Base-by-base conservation (phyloP, 1,140 invertebrate genomes). In the Lepeophtheirus salmonis region DNA sequence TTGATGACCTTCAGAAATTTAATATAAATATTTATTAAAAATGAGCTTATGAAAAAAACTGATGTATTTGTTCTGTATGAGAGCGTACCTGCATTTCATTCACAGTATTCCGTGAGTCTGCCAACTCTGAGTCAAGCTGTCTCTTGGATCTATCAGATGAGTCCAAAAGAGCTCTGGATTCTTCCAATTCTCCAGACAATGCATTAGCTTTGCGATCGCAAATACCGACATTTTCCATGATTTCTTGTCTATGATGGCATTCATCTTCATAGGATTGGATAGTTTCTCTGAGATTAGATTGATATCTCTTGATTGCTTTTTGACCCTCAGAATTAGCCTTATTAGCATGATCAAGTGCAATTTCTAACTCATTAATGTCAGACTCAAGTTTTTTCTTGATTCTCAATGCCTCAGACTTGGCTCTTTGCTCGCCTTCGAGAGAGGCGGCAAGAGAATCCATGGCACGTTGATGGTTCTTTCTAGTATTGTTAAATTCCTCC, bases 131-230 rank as follows among this genome's bases (percentile, higher is more conserved):
- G 16, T 57, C 22, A 12, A 30, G n/a, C 24, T 57, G 55, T 2
- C 62, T 50, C 61, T 78, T 74, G 50, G 70, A 74, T 60, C 77
- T 70, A 64, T 81, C 77, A 60, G 78, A 70, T 61, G 73, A 70
- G 92, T 86, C 73, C 92, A 89, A 80, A 96, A 92, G 81, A 63
- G 86, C 88, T 71, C 90, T 82, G 64, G 89, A 89, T 75, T 97
- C 92, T 72, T 97, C 92, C 61, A 96, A 77, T 74, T 97, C 92
- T 73, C 91, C 92, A 68, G 89, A 84, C 54, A 96, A 80, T 60
- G 88, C 85, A 69, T 90, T 91, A 70, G 90, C 88, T 65, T 91
- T 85, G 66, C 95, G 83, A 74, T 99, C 95, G 48, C 91, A 85
- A 75, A 91, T 90, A 65, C 89, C 86, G 67, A 92, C 83, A 68